Base-by-base conservation (phyloP, 1,140 invertebrate genomes). In the Periplaneta americana region DNA sequence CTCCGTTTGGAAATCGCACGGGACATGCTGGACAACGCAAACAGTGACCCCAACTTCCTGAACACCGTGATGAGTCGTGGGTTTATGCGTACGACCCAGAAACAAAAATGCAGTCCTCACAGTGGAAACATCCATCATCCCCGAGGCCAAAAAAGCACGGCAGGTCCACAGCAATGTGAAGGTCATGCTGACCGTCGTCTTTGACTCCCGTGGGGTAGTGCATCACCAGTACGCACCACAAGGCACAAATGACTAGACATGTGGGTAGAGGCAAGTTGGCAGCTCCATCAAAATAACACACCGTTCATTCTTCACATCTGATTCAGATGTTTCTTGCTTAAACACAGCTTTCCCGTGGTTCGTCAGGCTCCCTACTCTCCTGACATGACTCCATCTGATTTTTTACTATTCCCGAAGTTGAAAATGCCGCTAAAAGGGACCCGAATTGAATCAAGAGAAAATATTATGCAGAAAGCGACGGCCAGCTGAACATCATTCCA, bases 111-210 rank as follows among this genome's bases (percentile, higher is more conserved):
- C 85, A 85, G 76, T 83, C 82, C 13, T 79, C 36, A 15, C 83
- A 86, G 81, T 86, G 83, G 85, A 82, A 82, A 66, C 66, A 48
- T 28, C 28, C n/a, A 34, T 57, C 11, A n/a, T 84, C 80, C 22
- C 83, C 82, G 10, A 81, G 80, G 57, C 82, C 84, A 2, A 87
- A 86, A 82, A 86, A 83, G 80, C 82, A 75, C 74, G 81, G 33
- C 83, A 82, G 79, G 82, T 80, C 78, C 81, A 82, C 31, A 86
- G 83, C 57, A 85, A 85, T 32, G 81, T 86, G 39, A 87, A 87
- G 80, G 84, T 84, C 15, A 86, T 86, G 85, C 80, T 86, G 78
- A 85, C 85, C 83, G 75, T n/a, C n/a, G n/a, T n/a, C n/a, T n/a
- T n/a, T n/a, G n/a, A n/a, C n/a, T n/a, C n/a, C n/a, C n/a, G n/a